phyloP scores from a whole-genome alignment of 2,113 vertebrate species.

The Mystacornis crossleyi region DNA sequence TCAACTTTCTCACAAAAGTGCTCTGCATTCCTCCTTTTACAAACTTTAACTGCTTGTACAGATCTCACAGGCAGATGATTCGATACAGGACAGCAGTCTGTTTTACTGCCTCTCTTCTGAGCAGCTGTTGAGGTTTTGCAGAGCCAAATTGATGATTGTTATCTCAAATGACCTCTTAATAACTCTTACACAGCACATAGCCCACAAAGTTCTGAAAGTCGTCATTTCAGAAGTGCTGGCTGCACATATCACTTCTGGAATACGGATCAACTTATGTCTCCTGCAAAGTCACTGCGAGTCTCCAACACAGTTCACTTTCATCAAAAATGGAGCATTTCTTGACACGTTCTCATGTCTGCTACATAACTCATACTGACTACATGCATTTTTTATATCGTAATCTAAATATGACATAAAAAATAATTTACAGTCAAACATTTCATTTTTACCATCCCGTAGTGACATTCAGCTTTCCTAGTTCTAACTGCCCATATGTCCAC shows the following conservation, averaged over 20 bases:
- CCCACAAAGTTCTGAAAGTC: not conserved
- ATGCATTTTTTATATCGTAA: not conserved
- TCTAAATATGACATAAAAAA: slow-evolving; percentile 27
- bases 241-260: not conserved
- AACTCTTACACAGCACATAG: not conserved
- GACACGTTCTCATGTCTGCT: not conserved
- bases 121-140: not conserved
- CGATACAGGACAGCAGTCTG: not conserved
- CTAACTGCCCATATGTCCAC: slow-evolving; percentile 32
- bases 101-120: not conserved
- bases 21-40: not conserved
- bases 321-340: not conserved
- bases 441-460: not conserved
- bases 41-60: not conserved
- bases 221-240: not conserved
- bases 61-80: not conserved
- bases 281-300: not conserved
- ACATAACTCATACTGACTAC: not conserved
- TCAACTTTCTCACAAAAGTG: not conserved
- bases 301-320: not conserved
- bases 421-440: slow-evolving; percentile 9
- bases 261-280: not conserved
- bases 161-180: slow-evolving; percentile 22
- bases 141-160: not conserved
- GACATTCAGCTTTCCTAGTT: slow-evolving; percentile 24